A percentile compares a stretch with the other conserved stretches of the same genome.
These are phyloP conservation scores for Calameuta filiformis DNA, from an alignment of 2,888 invertebrate genomes.

Conservation along the genomic window DNA sequence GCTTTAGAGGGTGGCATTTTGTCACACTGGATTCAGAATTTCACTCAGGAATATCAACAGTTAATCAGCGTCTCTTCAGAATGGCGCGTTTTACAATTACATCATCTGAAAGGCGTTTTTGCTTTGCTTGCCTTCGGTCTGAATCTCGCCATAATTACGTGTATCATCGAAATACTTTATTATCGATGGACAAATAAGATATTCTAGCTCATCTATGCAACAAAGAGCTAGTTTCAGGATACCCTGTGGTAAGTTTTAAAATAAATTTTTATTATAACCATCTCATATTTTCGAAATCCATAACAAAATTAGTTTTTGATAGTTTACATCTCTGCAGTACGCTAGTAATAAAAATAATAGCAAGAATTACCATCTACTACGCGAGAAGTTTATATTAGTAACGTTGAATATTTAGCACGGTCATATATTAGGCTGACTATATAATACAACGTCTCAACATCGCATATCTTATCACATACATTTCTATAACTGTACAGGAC, in stretches of 20 bases:
- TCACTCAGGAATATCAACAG: not conserved
- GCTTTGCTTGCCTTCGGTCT: not conserved
- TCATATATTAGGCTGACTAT: constrained; percentile 13
- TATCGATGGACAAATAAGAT: not conserved
- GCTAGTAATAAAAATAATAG: not conserved
- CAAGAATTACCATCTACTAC: not conserved
- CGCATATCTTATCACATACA: constrained; percentile 19
- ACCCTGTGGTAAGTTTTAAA: not conserved
- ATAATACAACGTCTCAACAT: constrained; percentile 18
- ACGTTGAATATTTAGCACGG: constrained; percentile 8
- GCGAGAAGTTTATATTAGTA: constrained; percentile 6
- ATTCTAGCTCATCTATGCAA: not conserved
- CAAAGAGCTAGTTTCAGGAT: not conserved
- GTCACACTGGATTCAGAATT: not conserved
- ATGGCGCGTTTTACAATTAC: not conserved
- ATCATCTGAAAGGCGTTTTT: not conserved
- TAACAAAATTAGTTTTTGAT: constrained; percentile 2
- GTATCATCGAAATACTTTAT: not conserved
- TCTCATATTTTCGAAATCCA: not conserved
- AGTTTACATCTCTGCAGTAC: not conserved
- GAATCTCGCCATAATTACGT: not conserved
- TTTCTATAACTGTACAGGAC: not conserved
- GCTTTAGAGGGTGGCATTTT: not conserved
- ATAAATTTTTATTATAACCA: constrained; percentile 4
- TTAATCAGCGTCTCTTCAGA: not conserved